These are phyloP conservation scores for Bacillus rossius DNA, from an alignment of 1,140 invertebrate genomes.

Conservation along the genomic window DNA sequence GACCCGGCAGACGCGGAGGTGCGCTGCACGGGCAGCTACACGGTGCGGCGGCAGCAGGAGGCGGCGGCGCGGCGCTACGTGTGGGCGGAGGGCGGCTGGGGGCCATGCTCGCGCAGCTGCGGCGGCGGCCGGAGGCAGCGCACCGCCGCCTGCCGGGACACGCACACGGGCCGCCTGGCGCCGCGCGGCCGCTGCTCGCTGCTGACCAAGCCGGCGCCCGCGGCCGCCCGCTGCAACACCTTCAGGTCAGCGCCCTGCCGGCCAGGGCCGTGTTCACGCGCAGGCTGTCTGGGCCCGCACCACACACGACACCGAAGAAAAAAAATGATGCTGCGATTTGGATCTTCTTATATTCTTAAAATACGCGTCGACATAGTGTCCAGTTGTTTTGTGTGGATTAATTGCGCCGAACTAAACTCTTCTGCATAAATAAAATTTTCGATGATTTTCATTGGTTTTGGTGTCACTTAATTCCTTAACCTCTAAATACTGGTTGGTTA, in stretches of 20 bases:
- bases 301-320: no score
- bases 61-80: constrained; percentile 34
- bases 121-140: constrained; percentile 47
- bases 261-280: background rate
- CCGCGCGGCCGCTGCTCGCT: constrained; percentile 43
- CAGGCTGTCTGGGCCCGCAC: background rate
- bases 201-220: constrained; percentile 38
- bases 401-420: no score
- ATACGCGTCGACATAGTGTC: no score
- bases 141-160: constrained; percentile 46
- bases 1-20: background rate
- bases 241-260: constrained; percentile 41
- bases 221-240: constrained; percentile 45
- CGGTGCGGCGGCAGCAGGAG: background rate
- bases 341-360: no score
- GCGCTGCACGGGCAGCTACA: background rate
- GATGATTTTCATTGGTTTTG: no score
- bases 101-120: constrained; percentile 50
- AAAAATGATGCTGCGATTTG: no score
- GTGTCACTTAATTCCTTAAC: no score
- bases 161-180: constrained; percentile 42
- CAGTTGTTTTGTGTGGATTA: no score
- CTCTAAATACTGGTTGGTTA: no score
- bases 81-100: constrained; percentile 51
- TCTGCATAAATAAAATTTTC: no score